Evolutionary conservation across 2,888 invertebrate genomes (phyloP).

Genomic region (Oligia fasciuncula): DNA sequence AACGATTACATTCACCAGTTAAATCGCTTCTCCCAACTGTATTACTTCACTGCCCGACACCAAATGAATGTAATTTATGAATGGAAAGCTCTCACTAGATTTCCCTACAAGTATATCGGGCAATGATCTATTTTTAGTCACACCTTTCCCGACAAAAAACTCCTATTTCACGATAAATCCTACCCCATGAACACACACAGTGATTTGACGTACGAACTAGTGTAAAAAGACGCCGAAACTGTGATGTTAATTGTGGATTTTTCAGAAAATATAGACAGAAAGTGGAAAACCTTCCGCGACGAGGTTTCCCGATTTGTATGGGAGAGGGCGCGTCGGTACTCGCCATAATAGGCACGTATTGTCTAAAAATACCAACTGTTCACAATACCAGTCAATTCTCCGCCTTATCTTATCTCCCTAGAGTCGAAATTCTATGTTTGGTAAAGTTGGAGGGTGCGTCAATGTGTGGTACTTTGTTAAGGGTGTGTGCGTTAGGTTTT

Average conservation of each 20-base stretch:
- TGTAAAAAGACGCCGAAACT: constrained; percentile 68
- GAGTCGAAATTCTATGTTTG: constrained; percentile 61
- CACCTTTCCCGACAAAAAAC: constrained; percentile 65
- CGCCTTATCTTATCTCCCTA: constrained; percentile 53
- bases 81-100: constrained; percentile 82
- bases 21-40: constrained; percentile 72
- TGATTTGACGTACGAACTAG: constrained; percentile 64
- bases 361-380: constrained; percentile 86
- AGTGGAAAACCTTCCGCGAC: constrained; percentile 84
- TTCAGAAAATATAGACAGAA: constrained; percentile 82
- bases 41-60: constrained; percentile 81
- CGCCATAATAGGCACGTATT: constrained; percentile 83
- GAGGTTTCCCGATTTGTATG: constrained; percentile 86
- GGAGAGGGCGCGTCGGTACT: constrained; percentile 87
- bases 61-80: constrained; percentile 87
- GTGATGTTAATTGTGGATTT: constrained; percentile 76
- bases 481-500: constrained; percentile 79
- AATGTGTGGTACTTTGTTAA: constrained; percentile 72
- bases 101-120: constrained; percentile 77
- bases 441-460: constrained; percentile 58
- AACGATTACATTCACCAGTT: constrained; percentile 71
- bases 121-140: constrained; percentile 82
- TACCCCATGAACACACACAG: constrained; percentile 70
- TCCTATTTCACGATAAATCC: constrained; percentile 54
- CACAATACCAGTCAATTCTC: constrained; percentile 34